Evolutionary conservation across 2,888 invertebrate species (phyloP), one percentile per base, ranked within the genome.

Genomic region (Erynnis tages): DNA sequence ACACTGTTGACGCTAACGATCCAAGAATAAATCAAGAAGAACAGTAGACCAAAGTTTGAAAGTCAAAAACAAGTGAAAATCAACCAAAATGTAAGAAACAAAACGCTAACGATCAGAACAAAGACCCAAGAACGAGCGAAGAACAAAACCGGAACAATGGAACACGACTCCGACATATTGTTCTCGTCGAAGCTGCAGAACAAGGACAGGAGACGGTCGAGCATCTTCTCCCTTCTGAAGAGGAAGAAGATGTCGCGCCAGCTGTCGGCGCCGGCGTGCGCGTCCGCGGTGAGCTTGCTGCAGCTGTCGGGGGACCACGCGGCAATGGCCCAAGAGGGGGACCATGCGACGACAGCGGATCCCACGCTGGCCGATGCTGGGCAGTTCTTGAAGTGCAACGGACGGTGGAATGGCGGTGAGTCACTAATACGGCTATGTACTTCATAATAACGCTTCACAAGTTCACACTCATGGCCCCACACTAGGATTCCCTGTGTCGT

Each of bases 281-380:
- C 67, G 2, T 54, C 65, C 0, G 53, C 59, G 0, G 55, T 67
- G n/a, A 58, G 57, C 0, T 10, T 68, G 10, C 66, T 69, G 46
- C 87, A 87, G 35, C 79, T 63, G 27, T 88, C 88, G 0, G 77
- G 81, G 0, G 88, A 88, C 52, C 85, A 85, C 0, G 85, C 81
- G 0, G 79, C 85, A 17, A 55, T 79, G 56, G 69, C 78, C 1
- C 80, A 80, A 25, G 79, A 73, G 30, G 69, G 63, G 14, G 14
- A 8, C n/a, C n/a, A n/a, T n/a, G n/a, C n/a, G n/a, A n/a, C n/a
- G n/a, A n/a, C n/a, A n/a, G n/a, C n/a, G n/a, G n/a, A n/a, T n/a
- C n/a, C n/a, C n/a, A n/a, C n/a, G n/a, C n/a, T n/a, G n/a, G n/a
- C n/a, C n/a, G n/a, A n/a, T n/a, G n/a, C n/a, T n/a, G n/a, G n/a